A percentile compares a stretch with the other conserved stretches of the same genome.
These are phyloP conservation scores for Vulpes ferrilata DNA, from an alignment of 2,113 vertebrate genomes.

Conservation along the genomic window DNA sequence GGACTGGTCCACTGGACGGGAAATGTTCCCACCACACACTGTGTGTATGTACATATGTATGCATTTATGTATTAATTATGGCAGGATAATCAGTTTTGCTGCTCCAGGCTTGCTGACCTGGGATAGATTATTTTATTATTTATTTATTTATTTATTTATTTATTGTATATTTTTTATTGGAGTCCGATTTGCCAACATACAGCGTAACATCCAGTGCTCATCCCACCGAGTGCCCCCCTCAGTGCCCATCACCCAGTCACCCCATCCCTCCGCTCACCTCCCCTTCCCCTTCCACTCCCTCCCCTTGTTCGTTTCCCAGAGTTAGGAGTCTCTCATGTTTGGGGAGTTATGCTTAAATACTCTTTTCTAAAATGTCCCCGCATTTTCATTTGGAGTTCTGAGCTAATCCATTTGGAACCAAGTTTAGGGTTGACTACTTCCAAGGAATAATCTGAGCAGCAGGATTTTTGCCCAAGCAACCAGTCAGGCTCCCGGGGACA, in stretches of 20 bases:
- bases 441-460: not conserved
- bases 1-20: not conserved
- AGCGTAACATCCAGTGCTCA: too few relatives aligned
- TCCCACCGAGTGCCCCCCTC: too few relatives aligned
- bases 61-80: not conserved
- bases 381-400: not conserved
- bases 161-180: too few relatives aligned
- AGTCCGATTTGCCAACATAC: too few relatives aligned
- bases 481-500: not conserved
- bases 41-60: not conserved
- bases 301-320: too few relatives aligned
- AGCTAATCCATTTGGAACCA: conserved; percentile 34
- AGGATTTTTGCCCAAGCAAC: not conserved
- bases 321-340: too few relatives aligned
- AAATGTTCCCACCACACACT: not conserved
- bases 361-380: conserved; percentile 38
- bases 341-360: not conserved
- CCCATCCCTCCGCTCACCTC: too few relatives aligned
- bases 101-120: not conserved
- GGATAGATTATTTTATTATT: not conserved
- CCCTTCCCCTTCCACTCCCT: too few relatives aligned
- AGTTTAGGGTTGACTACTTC: not conserved
- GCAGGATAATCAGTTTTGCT: not conserved
- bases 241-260: too few relatives aligned
- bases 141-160: too few relatives aligned